phyloP scores from a whole-genome alignment of 2,113 vertebrate genomes.

The Mesembrinibis cayennensis region DNA sequence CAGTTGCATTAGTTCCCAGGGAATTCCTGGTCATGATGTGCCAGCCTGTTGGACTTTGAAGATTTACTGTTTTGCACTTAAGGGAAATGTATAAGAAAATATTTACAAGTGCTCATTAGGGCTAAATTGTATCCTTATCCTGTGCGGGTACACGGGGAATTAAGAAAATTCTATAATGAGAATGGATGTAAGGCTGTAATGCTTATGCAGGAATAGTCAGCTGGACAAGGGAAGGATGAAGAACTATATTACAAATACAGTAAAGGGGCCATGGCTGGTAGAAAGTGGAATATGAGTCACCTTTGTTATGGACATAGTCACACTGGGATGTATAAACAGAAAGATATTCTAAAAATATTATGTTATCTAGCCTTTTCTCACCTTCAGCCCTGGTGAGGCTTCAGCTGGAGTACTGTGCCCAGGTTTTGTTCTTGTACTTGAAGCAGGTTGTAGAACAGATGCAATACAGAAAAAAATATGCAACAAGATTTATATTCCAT shows the following conservation, averaged over 20 bases:
- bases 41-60: slow-evolving; percentile 26
- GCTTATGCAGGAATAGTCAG: not conserved
- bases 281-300: not conserved
- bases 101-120: slow-evolving; percentile 45
- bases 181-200: not conserved
- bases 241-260: not conserved
- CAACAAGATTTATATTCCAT: not conserved
- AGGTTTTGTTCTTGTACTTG: not conserved
- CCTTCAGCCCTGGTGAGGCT: not conserved
- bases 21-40: slow-evolving; percentile 30
- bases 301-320: not conserved
- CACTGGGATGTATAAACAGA: not conserved
- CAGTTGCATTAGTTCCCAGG: not conserved
- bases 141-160: not conserved
- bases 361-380: not conserved
- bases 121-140: slow-evolving; percentile 39
- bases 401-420: not conserved
- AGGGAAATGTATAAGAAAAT: slow-evolving; percentile 39
- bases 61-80: slow-evolving; percentile 26
- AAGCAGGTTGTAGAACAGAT: not conserved
- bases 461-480: not conserved
- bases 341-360: not conserved
- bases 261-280: not conserved
- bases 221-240: not conserved
- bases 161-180: slow-evolving; percentile 19